Conservation (phyloP, 2,797 vertebrate genomes). For the Protosalanx chinensis region DNA sequence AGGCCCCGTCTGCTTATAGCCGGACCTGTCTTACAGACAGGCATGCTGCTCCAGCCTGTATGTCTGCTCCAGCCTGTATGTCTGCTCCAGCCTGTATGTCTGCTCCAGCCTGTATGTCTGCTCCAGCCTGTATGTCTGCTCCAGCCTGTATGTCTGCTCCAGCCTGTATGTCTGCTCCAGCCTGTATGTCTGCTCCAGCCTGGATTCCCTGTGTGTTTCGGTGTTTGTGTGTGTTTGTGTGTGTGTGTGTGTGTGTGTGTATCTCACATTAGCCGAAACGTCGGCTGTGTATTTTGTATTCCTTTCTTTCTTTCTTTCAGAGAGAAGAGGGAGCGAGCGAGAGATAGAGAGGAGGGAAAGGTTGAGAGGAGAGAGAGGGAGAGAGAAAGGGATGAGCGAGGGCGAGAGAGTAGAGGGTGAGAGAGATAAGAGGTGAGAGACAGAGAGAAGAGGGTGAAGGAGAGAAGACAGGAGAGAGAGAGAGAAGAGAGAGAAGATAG, state of each 20-base stretch:
- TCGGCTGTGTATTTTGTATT: slow-evolving; percentile 32
- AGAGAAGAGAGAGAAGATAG: neutral
- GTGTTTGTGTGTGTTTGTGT: too few species aligned
- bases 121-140: neutral
- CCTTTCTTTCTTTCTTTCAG: slow-evolving; percentile 27
- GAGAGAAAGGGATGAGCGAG: neutral
- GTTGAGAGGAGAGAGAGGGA: neutral
- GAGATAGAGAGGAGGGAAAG: neutral
- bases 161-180: slow-evolving; percentile 30
- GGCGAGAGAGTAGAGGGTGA: neutral
- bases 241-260: too few species aligned
- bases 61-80: neutral
- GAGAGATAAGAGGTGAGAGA: too few species aligned
- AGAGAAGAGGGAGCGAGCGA: slow-evolving; percentile 7
- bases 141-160: slow-evolving; percentile 1
- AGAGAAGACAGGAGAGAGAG: neutral
- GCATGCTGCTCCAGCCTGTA: slow-evolving; percentile 17
- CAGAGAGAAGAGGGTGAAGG: neutral
- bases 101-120: neutral
- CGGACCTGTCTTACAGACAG: too few species aligned
- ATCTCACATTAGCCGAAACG: neutral
- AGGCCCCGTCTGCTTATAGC: neutral
- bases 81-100: neutral
- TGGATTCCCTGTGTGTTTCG: too few species aligned
- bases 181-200: slow-evolving; percentile 5